Conservation (phyloP, 2,888 invertebrate genomes). For the Caenorhabditis plicata region DNA sequence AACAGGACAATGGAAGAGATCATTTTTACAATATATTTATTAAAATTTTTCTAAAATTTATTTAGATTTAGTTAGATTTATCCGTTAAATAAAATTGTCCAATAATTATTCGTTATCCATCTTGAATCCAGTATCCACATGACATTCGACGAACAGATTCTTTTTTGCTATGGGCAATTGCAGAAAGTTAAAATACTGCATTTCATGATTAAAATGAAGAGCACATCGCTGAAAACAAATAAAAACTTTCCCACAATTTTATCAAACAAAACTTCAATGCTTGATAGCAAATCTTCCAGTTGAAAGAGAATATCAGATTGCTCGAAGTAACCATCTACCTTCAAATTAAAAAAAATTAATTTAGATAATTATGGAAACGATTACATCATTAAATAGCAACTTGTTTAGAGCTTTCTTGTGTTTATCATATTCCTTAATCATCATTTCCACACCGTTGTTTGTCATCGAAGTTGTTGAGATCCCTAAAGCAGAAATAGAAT, state of each 20-base stretch:
- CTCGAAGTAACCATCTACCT: constrained; percentile 11
- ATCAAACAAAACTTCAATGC: constrained; percentile 19
- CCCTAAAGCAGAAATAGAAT: constrained; percentile 7
- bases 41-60: no score
- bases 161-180: constrained; percentile 22
- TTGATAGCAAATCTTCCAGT: constrained; percentile 11
- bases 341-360: neutral
- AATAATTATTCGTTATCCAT: no score
- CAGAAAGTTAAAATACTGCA: constrained; percentile 23
- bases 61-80: no score
- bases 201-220: constrained; percentile 24
- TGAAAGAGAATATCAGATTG: constrained; percentile 24
- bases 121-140: no score
- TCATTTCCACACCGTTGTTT: constrained; percentile 17
- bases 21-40: no score
- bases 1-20: no score
- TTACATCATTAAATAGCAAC: constrained; percentile 21
- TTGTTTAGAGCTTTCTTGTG: constrained; percentile 26
- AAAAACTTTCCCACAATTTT: no score
- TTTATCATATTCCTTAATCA: constrained; percentile 20
- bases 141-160: constrained; percentile 23
- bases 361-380: neutral
- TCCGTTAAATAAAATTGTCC: no score
- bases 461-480: constrained; percentile 6
- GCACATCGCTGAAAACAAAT: constrained; percentile 24